Evolutionary conservation across 1,140 invertebrate species (phyloP), one percentile per base, ranked within the genome.

Genomic region (Triops cancriformis): DNA sequence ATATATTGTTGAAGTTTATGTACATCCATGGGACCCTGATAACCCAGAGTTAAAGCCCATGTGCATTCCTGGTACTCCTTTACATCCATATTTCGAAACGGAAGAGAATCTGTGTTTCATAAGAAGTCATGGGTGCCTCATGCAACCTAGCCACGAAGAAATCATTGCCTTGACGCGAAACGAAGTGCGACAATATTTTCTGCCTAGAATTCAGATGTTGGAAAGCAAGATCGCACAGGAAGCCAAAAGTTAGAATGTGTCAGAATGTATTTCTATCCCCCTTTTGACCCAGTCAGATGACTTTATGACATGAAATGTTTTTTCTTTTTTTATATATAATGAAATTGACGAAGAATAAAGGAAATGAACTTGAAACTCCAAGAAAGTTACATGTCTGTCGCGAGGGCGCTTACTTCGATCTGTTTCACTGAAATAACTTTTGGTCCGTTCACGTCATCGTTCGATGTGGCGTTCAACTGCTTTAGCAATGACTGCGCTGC

Each of bases 1-100:
- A n/a, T 76, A 31, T 43, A 45, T 76, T 26, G 74, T 76, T 27
- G 74, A 76, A 43, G 1, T 76, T 45, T 18, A 76, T 18, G 18
- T 76, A 11, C 26, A 43, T 76, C 74, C 74, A 12, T 76, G 74
- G 74, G 74, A 76, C 23, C 74, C 74, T 26, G 23, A 11, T 14
- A 76, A 76, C 42, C 27, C 74, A 14, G 18, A 12, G n/a, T 18
- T 64, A 64, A 64, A 64, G 2, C 18, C 14, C 23, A 12, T 64
- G 23, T 64, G 51, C 51, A 7, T 64, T 23, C 51, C 51, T 64
- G 51, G 51, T 18, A 64, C 51, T 64, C 14, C 51, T 10, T 23
- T 64, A n/a, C 51, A 64, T 9, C 51, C 51, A 23, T 64, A n/a
- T 64, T 64, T 64, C 7, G 51, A 64, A 64, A 64, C 51, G 51